Conservation (phyloP, 2,888 invertebrate genomes). For the Steinernema hermaphroditum region DNA sequence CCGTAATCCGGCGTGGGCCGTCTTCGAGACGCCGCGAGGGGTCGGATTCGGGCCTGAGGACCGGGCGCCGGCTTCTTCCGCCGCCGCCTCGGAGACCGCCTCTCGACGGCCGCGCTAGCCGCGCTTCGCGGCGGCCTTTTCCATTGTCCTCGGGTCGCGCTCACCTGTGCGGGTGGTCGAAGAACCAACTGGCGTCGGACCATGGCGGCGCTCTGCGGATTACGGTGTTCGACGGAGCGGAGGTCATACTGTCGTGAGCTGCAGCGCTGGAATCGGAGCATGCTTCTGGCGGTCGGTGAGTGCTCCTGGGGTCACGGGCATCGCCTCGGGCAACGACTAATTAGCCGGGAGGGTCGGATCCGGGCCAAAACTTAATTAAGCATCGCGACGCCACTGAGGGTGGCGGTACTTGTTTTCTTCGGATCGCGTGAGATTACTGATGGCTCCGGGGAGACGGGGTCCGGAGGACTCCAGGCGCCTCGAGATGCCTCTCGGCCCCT, state of each 20-base stretch:
- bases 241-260: constrained; percentile 29
- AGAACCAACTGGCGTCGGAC: not conserved
- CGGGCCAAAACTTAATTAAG: constrained; percentile 30
- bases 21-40: not conserved
- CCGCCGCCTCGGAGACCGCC: constrained; percentile 6
- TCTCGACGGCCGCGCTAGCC: not conserved
- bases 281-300: constrained; percentile 10
- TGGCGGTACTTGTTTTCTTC: constrained; percentile 8
- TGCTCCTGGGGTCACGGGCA: not conserved
- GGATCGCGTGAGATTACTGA: constrained; percentile 20
- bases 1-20: constrained; percentile 18
- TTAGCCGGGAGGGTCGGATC: not conserved
- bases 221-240: constrained; percentile 60
- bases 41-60: not conserved
- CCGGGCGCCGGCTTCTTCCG: constrained; percentile 10
- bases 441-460: not conserved
- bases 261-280: constrained; percentile 17
- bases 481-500: not conserved
- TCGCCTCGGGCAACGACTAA: not conserved
- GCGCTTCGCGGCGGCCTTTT: not conserved
- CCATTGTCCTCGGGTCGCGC: constrained; percentile 13
- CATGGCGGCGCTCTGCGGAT: constrained; percentile 21
- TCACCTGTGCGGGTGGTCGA: constrained; percentile 27
- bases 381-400: not conserved
- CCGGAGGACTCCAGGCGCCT: not conserved